Base-by-base conservation (phyloP, 2,888 invertebrate genomes). In the Dicranocentrus wangi region DNA sequence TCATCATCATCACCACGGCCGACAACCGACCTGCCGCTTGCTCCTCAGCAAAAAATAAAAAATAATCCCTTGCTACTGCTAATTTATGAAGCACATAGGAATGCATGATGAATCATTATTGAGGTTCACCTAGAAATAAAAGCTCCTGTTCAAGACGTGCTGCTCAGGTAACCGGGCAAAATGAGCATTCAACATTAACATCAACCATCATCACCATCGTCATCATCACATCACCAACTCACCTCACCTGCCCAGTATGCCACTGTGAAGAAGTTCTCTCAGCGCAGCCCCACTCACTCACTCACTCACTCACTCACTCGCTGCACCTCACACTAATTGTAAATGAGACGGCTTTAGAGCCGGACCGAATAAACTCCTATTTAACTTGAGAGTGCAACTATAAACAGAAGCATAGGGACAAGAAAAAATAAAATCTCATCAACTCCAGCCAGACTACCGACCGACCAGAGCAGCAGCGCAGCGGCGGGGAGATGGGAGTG, bases 81-180 rank as follows among this genome's bases (percentile, higher is more conserved):
- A 60, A 60, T 60, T 60, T 60, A 60, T 28, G 23, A 32, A 28
- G 60, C 60, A 28, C 60, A 32, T 28, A 60, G 60, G 60, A 60
- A 60, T 60, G 60, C 60, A 15, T 27, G 23, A 60, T 60, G 60
- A 60, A 15, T 32, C 60, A 32, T 32, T 60, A 60, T 60, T 32
- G n/a, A 51, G 51, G 19, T 17, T 51, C 21, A 51, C 21, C 2
- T 17, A 51, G 2, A 21, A 19, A 51, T 17, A 19, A 2, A 15
- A 19, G 19, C 21, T 51, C 21, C 17, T 47, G 8, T n/a, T 17
- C 13, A 23, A 55, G 55, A 55, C 55, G 55, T 55, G 55, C n/a
- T n/a, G n/a, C 55, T 55, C 21, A 55, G 21, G 13, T 55, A 55
- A 21, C 55, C 21, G 25, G 15, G 23, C 55, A 25, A 55, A 25